Conservation (phyloP, 37 sponge, comb jelly and placozoan species). For the Aplysina aerophoba region DNA sequence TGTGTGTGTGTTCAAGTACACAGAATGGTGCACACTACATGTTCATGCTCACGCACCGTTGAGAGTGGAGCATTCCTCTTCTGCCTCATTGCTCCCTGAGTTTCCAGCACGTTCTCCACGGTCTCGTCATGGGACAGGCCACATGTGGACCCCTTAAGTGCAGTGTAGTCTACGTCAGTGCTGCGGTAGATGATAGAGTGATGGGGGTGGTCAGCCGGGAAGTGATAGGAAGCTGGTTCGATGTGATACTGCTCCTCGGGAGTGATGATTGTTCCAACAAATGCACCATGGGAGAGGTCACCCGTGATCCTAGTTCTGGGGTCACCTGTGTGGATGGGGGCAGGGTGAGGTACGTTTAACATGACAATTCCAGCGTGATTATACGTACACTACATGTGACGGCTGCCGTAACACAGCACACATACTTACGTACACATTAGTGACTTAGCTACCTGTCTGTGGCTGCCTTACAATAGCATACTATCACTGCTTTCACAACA, state of each 20-base stretch:
- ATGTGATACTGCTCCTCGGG: slow-evolving; percentile 63
- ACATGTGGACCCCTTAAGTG: slow-evolving; percentile 40
- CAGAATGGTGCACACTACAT: not conserved
- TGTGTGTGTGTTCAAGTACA: not conserved
- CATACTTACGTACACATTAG: not conserved
- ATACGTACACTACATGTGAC: not conserved
- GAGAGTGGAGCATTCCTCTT: not conserved
- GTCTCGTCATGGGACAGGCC: slow-evolving; percentile 45
- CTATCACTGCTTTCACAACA: no score
- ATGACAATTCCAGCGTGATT: not conserved
- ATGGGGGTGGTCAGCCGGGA: not conserved
- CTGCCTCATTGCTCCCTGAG: not conserved
- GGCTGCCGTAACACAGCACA: not conserved
- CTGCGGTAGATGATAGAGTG: slow-evolving; percentile 72
- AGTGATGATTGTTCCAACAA: slow-evolving; percentile 56
- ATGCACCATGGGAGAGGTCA: slow-evolving; percentile 56
- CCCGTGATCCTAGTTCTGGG: slow-evolving; percentile 45
- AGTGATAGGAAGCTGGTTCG: slow-evolving; percentile 49
- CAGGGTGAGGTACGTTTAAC: no score
- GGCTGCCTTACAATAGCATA: no score
- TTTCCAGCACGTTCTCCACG: not conserved
- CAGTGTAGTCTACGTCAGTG: slow-evolving; percentile 36
- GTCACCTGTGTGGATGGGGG: slow-evolving; percentile 35
- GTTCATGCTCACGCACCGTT: not conserved
- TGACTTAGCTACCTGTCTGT: no score